Base-by-base conservation (phyloP, 2,113 vertebrate species). In the Erinaceus europaeus region DNA sequence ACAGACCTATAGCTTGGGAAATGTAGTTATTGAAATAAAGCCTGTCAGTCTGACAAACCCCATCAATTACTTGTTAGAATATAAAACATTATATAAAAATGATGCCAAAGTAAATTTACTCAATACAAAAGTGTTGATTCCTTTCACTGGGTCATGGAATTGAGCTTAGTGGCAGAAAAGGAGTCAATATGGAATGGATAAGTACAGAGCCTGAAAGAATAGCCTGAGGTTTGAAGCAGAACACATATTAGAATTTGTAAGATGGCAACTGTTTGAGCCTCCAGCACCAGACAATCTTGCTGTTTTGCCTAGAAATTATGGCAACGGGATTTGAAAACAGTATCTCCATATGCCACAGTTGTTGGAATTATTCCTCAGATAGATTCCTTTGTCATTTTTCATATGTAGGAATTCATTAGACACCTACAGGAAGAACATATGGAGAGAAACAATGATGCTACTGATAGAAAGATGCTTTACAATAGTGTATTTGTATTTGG, bases 351-450 rank as follows among this genome's bases (percentile, higher is more conserved):
- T 96, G 94, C 91, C 14, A 0, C 76, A 81, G 93, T 95, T 95
- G 91, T 94, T 96, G 82, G 90, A 95, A 95, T 96, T 96, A 94
- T 94, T 95, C 95, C 93, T 96, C 94, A 92, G 95, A 92, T 89
- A 94, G 93, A 95, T 92, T 96, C 91, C 92, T 91, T 93, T 95
- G 95, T 96, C 95, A 96, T 96, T 89, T 94, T 92, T 97, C 96
- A 93, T 94, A 91, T 59, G 91, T 88, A 95, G 86, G 88, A 96
- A 91, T 94, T 97, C 97, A 97, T 97, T 97, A 97, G 95, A 94
- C 95, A 97, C 95, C 96, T 95, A 96, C 94, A 95, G 95, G 93
- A 96, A 96, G 90, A 97, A 93, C 97, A 97, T 97, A 97, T 95
- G 97, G 96, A 95, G 91, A 78, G 42, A 55, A 94, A 93, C 95